Evolutionary conservation across 1,140 invertebrate genomes (phyloP).

Genomic region (Tetramorium parvispinum): DNA sequence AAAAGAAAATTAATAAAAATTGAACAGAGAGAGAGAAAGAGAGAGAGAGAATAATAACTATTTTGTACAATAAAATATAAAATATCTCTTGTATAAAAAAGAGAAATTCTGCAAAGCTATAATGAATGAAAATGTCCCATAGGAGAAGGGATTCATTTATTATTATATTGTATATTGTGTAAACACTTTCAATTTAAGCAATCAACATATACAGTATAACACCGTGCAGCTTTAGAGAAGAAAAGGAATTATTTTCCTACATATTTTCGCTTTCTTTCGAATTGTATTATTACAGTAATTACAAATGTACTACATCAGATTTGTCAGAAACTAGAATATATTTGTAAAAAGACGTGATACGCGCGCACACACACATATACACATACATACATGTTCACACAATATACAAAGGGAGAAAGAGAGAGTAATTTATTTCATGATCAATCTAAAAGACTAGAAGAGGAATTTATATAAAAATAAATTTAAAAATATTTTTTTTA

Average conservation of each 20-base stretch:
- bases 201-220: not conserved
- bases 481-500: not conserved
- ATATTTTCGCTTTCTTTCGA: not conserved
- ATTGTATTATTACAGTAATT: not conserved
- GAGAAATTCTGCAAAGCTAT: not conserved
- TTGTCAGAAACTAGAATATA: not conserved
- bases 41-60: not conserved
- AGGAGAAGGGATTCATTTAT: not conserved
- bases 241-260: not conserved
- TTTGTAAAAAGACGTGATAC: too few species aligned
- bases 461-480: not conserved
- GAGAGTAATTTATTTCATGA: not conserved
- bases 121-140: not conserved
- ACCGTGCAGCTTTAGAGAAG: not conserved
- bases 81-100: not conserved
- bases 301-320: not conserved
- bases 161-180: not conserved
- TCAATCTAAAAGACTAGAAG: not conserved
- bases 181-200: not conserved
- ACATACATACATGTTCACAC: not conserved
- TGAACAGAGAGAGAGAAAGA: not conserved
- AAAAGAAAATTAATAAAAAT: not conserved
- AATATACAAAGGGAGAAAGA: not conserved
- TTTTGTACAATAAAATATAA: slow-evolving; percentile 16
- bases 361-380: too few species aligned